Evolutionary conservation across 1,140 invertebrate species (phyloP).

Genomic region (Trachymyrmex cornetzi): DNA sequence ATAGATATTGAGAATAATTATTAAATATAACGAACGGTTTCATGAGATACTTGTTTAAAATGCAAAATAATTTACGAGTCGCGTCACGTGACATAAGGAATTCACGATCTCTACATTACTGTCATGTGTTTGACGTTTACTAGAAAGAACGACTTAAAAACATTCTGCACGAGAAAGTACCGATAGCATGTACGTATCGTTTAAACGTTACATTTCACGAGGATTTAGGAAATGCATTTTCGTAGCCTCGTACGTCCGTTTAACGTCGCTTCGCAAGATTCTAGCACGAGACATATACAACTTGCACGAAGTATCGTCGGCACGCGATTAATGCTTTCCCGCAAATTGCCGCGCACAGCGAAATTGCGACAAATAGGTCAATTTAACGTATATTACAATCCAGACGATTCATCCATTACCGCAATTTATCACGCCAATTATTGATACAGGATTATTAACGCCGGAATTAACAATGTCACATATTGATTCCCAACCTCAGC

Average conservation of each 20-base stretch:
- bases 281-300: not conserved
- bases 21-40: conserved; percentile 2
- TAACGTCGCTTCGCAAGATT: not conserved
- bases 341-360: conserved; percentile 46
- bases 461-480: conserved; percentile 46
- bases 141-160: conserved; percentile 47
- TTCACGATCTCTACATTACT: not conserved
- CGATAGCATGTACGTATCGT: not conserved
- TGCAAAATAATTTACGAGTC: conserved; percentile 50
- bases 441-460: conserved; percentile 56
- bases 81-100: conserved; percentile 15
- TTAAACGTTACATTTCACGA: conserved; percentile 53
- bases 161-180: conserved; percentile 27
- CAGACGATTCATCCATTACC: conserved; percentile 53
- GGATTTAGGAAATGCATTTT: conserved; percentile 44
- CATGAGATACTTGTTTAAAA: not conserved
- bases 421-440: conserved; percentile 59
- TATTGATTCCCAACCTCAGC: conserved; percentile 26
- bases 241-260: conserved; percentile 12
- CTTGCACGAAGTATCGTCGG: conserved; percentile 29
- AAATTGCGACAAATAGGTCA: conserved; percentile 53
- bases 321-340: conserved; percentile 48
- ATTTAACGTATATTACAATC: conserved; percentile 49
- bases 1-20: conserved; percentile 6
- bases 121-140: conserved; percentile 3